Evolutionary conservation across 2,797 vertebrate species (phyloP).

Genomic region (Xenopus petersii): DNA sequence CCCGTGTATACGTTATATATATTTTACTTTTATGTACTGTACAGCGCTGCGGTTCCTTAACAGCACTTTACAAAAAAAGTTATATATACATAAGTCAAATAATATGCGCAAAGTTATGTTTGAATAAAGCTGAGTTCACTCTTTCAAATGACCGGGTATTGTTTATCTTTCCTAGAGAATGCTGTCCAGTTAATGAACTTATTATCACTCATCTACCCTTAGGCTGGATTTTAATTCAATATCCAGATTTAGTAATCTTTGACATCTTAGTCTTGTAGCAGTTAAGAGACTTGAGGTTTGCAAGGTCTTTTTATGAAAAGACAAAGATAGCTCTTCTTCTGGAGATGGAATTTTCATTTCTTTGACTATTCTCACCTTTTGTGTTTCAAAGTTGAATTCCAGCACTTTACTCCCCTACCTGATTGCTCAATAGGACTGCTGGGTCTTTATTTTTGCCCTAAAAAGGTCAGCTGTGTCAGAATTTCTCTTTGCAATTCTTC

Average conservation of each 20-base stretch:
- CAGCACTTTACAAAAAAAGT: too few relatives aligned
- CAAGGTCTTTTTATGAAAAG: constrained; percentile 50
- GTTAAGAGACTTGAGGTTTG: constrained; percentile 53
- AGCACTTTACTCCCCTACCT: constrained; percentile 45
- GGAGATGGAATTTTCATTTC: constrained; percentile 28
- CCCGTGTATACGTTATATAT: too few relatives aligned
- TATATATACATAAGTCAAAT: neutral
- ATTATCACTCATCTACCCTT: constrained; percentile 58
- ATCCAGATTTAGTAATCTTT: constrained; percentile 60
- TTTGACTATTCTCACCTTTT: constrained; percentile 39
- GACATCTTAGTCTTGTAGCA: constrained; percentile 59
- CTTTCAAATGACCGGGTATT: constrained; percentile 21
- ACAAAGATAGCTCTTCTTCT: constrained; percentile 24
- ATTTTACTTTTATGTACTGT: too few relatives aligned
- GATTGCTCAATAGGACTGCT: constrained; percentile 46
- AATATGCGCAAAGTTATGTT: neutral
- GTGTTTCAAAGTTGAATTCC: constrained; percentile 36
- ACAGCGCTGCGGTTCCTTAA: too few relatives aligned
- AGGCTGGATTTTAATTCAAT: constrained; percentile 63
- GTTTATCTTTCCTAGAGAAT: constrained; percentile 53
- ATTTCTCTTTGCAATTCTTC: constrained; percentile 50
- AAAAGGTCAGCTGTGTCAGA: constrained; percentile 48
- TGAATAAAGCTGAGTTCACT: neutral
- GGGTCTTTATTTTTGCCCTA: constrained; percentile 48
- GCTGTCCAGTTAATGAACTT: constrained; percentile 57